Base-by-base conservation (phyloP, 2,113 vertebrate genomes). In the Eulemur macaco region DNA sequence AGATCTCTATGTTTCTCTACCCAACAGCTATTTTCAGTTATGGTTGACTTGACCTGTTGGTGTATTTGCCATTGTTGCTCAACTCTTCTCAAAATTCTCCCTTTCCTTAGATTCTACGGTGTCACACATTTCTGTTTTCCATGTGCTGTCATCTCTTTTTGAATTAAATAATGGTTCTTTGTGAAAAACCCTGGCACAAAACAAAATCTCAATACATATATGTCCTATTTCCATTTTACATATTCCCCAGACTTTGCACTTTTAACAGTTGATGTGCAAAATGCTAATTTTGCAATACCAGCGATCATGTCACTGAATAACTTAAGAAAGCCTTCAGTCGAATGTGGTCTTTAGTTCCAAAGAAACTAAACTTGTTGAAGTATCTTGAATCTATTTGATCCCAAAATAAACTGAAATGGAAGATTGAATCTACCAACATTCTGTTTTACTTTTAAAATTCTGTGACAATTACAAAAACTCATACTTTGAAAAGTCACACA, bases 401-500 rank as follows among this genome's bases (percentile, higher is more conserved):
- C 21, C 39, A 69, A 87, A 96, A 81, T 80, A 95, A 89, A 86
- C 54, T 83, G 52, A 82, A 80, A 56, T 83, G 64, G 13, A 86
- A 92, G 54, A 74, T 6, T 45, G 17, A 80, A 69, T 56, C 23
- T 45, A 84, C 29, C 25, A 42, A 76, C 14, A 56, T 81, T 89
- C 6, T 68, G 1, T 73, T 96, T 87, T 87, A 58, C 29, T 45
- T 77, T 83, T 84, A 76, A n/a, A 92, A 87, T 94, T 94, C 31
- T 88, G 20, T 86, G 52, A 95, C 94, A 92, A 92, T 81, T 54
- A 76, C 25, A 78, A 31, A 69, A 77, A 69, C 11, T 56, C 47
- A 96, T 47, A 37, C n/a, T 74, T 92, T 89, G 17, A 84, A 92
- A 96, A 86, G 25, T 89, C 68, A 60, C 95, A 58, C n/a, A 58